Evolutionary conservation across 1,140 invertebrate species (phyloP), one percentile per base, ranked within the genome.

Genomic region (Neodiprion pinetum): DNA sequence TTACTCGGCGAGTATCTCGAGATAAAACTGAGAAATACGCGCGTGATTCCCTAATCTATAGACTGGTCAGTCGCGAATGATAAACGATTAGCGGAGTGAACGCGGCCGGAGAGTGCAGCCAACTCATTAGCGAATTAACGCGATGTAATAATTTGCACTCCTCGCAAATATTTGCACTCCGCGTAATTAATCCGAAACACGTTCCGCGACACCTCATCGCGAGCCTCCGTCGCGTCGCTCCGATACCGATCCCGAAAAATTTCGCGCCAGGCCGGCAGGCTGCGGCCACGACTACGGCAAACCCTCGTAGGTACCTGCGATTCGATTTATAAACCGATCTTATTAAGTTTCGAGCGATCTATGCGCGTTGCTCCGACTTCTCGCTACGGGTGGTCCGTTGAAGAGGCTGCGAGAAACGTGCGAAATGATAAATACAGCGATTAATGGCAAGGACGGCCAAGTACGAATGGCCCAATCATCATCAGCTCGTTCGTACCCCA

Each of bases 341-440:
- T 61, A 61, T 61, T 61, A 61, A 61, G 53, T 61, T 61, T 61
- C n/a, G 53, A 61, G 53, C 53, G 53, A 61, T 61, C 5, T 17
- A 61, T 53, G 50, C 53, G 53, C 53, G 53, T 4, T 61, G n/a
- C n/a, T 61, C 53, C 72, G 76, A 79, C 75, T 69, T 75, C 68
- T 69, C 75, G 65, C 75, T 67, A 72, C 70, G 80, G 82, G 80
- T 84, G 83, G 84, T 74, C 83, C 75, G 78, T 81, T 77, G 80
- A 74, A 78, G 69, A 82, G 77, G 11, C 9, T 61, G 78, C 77
- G 80, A 80, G 82, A 82, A 83, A 72, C 72, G 73, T 71, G 72
- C 71, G 71, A 78, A 81, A 80, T 85, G 83, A 85, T 86, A 84
- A 86, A 86, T 86, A 82, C 82, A 81, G 80, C 82, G 84, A 86